These are phyloP conservation scores for Ennomos quercinarius DNA, from an alignment of 2,888 invertebrate species.

Conservation along the genomic window DNA sequence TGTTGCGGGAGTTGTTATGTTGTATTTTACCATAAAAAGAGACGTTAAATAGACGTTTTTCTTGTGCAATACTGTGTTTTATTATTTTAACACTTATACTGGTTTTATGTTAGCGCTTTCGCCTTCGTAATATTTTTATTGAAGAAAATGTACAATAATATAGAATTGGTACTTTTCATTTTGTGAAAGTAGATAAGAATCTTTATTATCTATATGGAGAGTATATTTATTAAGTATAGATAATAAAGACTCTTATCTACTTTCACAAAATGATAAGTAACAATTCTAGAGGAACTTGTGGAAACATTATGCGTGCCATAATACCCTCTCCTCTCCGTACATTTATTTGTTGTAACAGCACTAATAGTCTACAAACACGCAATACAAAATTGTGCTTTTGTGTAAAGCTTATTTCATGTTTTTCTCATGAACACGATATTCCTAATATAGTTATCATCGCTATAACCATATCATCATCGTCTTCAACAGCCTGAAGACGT, in stretches of 20 bases:
- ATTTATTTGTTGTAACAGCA: too few species aligned
- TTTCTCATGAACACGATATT: too few species aligned
- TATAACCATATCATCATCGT: too few species aligned
- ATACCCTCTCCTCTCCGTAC: conserved; percentile 33
- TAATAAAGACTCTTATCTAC: too few species aligned
- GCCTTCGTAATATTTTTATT: conserved; percentile 12
- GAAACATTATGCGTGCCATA: conserved; percentile 17
- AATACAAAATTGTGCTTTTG: too few species aligned
- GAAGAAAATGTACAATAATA: conserved; percentile 23
- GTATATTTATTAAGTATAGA: too few species aligned
- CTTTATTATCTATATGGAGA: too few species aligned
- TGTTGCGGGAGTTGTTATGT: conserved; percentile 18
- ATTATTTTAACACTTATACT: conserved; percentile 18
- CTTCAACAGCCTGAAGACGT: too few species aligned
- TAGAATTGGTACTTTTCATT: conserved; percentile 38
- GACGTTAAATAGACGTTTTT: conserved; percentile 20
- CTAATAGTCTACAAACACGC: too few species aligned
- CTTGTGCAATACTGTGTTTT: conserved; percentile 19
- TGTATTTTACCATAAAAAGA: conserved; percentile 20
- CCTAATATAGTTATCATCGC: too few species aligned
- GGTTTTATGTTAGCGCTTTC: conserved; percentile 20
- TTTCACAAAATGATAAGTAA: too few species aligned
- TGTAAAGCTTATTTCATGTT: too few species aligned
- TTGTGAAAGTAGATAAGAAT: conserved; percentile 52
- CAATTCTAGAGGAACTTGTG: conserved; percentile 19